A percentile compares a stretch with the other conserved stretches of the same genome.
Conservation (phyloP, 2,888 invertebrate genomes). For the Biston stratarius region DNA sequence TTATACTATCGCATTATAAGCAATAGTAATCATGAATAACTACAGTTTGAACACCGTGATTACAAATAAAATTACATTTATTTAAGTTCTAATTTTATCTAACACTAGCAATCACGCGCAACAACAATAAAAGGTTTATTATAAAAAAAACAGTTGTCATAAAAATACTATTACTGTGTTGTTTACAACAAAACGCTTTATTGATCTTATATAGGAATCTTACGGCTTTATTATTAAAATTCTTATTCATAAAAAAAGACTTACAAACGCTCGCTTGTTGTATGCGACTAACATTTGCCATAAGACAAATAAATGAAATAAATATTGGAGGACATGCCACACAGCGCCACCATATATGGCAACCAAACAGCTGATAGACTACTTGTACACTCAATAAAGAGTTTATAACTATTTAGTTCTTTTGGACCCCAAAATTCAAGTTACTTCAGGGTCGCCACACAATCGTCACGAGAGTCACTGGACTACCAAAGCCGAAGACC, state of each 20-base stretch:
- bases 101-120: constrained; percentile 35
- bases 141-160: not conserved
- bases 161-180: not conserved
- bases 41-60: constrained; percentile 53
- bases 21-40: constrained; percentile 28
- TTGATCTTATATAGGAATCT: not conserved
- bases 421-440: no score
- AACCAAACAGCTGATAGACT: no score
- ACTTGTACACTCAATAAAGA: no score
- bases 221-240: not conserved
- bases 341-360: no score
- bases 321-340: no score
- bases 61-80: constrained; percentile 42
- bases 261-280: not conserved
- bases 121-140: not conserved
- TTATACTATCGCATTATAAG: constrained; percentile 42
- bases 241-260: constrained; percentile 1
- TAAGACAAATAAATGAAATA: no score
- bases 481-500: no score
- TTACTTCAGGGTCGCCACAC: no score
- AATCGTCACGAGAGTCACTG: no score
- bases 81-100: constrained; percentile 35
- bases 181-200: not conserved
- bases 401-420: no score
- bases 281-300: no score